Evolutionary conservation across 2,888 invertebrate genomes (phyloP), one percentile per base, ranked within the genome.

Genomic region (Lasius fuliginosus): DNA sequence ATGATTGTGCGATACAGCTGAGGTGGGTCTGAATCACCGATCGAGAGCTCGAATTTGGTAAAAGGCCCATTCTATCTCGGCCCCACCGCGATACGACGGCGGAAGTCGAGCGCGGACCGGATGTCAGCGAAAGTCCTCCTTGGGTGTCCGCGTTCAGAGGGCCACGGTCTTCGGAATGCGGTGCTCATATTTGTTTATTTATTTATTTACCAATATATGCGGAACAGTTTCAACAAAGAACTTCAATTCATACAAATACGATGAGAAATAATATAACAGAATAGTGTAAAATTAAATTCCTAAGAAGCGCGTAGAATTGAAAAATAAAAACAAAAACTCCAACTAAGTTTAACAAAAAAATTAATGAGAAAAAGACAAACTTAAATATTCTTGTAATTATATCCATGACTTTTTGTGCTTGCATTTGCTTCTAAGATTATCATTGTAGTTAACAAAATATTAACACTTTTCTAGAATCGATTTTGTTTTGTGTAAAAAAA

Each of bases 21-120:
- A 89, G 88, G 90, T 46, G 23, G 15, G 5, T 46, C 90, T 93
- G 93, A 94, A 92, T 94, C 93, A 93, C 87, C 49, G 49, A 18
- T 49, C 49, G 18, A 49, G 74, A 58, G 64, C 15, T 62, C 62
- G 75, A 53, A 36, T 36, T 67, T 82, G 68, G 73, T 74, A 73
- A 23, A 23, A 82, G 83, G 79, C 65, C n/a, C 82, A 60, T 46
- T 88, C 27, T 30, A 65, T 71, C 71, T 67, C 85, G 62, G 18
- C 53, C 76, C 53, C 68, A 68, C 69, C 56, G 68, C 67, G 53
- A 81, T 71, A 46, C 83, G 81, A 83, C 86, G 85, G 85, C 85
- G 86, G 87, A 90, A 87, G 86, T 87, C 75, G 87, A 84, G 79
- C 85, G 86, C 84, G 84, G 87, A 77, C 82, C 85, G 86, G 89